Evolutionary conservation across 2,888 invertebrate species (phyloP).

Genomic region (Lottia gigantea): DNA sequence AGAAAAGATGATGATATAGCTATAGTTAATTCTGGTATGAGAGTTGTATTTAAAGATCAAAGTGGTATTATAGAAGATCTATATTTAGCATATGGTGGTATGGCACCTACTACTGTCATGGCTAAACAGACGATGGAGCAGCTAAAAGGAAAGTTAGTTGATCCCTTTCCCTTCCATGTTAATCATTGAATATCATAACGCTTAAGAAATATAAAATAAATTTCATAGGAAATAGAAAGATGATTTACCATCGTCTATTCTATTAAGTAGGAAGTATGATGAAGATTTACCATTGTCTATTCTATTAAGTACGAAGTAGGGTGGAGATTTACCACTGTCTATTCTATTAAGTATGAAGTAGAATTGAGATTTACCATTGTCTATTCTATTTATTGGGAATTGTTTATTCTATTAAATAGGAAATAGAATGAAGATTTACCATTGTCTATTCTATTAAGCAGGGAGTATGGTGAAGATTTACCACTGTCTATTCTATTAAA

Average conservation of each 20-base stretch:
- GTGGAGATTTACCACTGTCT: slow-evolving; percentile 81
- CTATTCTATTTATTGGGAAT: slow-evolving; percentile 53
- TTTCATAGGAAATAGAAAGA: too few relatives aligned
- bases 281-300: too few relatives aligned
- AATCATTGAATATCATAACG: too few relatives aligned
- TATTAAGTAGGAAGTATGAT: too few relatives aligned
- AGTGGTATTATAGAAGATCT: slow-evolving; percentile 73
- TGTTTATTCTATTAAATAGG: slow-evolving; percentile 69
- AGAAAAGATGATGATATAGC: slow-evolving; percentile 95
- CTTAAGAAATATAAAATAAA: too few relatives aligned
- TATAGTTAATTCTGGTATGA: slow-evolving; percentile 86
- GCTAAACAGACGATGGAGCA: slow-evolving; percentile 76
- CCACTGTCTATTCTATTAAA: too few relatives aligned
- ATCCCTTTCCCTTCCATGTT: background rate
- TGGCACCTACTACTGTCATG: slow-evolving; percentile 85
- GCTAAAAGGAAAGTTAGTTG: slow-evolving; percentile 68
- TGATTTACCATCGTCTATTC: too few relatives aligned
- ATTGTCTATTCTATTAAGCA: slow-evolving; percentile 33
- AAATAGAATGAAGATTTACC: slow-evolving; percentile 74
- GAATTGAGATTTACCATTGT: too few relatives aligned
- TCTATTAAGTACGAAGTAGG: slow-evolving; percentile 72
- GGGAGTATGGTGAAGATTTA: slow-evolving; percentile 74
- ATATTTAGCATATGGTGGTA: slow-evolving; percentile 85
- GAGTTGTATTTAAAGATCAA: slow-evolving; percentile 74
- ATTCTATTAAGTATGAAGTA: too few relatives aligned